phyloP scores from a whole-genome alignment of 2,888 invertebrate genomes.

The Reticulitermes lucifugus region DNA sequence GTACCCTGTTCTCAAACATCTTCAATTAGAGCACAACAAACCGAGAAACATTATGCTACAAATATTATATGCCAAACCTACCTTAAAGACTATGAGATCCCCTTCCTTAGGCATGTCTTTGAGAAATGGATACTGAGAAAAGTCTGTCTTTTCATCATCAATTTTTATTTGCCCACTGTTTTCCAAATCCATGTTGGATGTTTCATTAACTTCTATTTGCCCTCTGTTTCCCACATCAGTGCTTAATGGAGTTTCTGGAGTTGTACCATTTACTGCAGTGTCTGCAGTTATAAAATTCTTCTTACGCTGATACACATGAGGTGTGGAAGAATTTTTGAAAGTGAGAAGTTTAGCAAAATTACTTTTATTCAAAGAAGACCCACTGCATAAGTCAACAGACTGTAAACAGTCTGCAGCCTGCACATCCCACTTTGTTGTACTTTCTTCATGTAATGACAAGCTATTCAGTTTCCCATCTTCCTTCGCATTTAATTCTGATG shows the following conservation, averaged over 20 bases:
- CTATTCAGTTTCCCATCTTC: neutral
- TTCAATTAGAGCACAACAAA: too few species aligned
- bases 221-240: neutral
- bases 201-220: neutral
- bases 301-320: slow-evolving; percentile 14
- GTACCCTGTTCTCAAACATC: too few species aligned
- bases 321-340: neutral
- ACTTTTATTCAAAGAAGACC: neutral
- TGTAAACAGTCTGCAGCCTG: neutral
- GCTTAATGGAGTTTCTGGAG: too few species aligned
- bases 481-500: too few species aligned
- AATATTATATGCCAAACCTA: slow-evolving; percentile 3
- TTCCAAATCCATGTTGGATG: neutral
- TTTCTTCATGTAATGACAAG: neutral
- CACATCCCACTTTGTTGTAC: neutral
- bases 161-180: neutral
- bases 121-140: neutral
- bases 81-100: slow-evolving; percentile 27
- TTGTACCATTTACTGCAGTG: too few species aligned
- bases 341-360: slow-evolving; percentile 4
- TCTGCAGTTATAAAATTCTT: neutral
- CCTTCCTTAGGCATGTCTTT: neutral
- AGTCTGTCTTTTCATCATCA: neutral
- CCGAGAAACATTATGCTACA: too few species aligned
- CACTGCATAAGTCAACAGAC: neutral